Evolutionary conservation across 1,140 invertebrate genomes (phyloP).

Genomic region (Pygmarrhopalites habei): DNA sequence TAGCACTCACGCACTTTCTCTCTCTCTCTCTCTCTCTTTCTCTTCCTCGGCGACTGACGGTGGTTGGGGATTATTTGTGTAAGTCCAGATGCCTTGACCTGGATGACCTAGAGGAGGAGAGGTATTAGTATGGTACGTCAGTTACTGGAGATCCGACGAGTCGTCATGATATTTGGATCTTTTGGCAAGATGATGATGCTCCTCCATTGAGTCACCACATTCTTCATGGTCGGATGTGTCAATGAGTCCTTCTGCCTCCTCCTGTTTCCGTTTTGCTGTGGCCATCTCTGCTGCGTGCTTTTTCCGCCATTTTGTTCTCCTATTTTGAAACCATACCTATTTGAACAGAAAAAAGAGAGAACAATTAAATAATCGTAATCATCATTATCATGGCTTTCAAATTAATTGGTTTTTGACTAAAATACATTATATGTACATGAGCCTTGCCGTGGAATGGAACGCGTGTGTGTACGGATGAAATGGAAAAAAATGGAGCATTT

Average conservation of each 20-base stretch:
- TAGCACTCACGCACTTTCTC: no score
- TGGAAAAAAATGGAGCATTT: neutral
- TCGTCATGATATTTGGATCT: slow-evolving; percentile 44
- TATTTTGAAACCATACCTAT: slow-evolving; percentile 99
- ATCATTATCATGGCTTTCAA: no score
- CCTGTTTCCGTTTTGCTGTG: slow-evolving; percentile 91
- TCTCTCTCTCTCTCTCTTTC: no score
- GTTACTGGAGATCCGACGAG: slow-evolving; percentile 43
- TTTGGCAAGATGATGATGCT: slow-evolving; percentile 48
- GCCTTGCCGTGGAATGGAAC: no score
- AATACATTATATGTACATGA: no score
- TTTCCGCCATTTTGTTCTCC: slow-evolving; percentile 98
- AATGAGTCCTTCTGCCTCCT: slow-evolving; percentile 71
- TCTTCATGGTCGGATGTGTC: slow-evolving; percentile 58
- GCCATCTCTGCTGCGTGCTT: slow-evolving; percentile 99
- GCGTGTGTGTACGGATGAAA: no score
- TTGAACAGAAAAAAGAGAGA: slow-evolving; percentile 45
- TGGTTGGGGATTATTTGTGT: no score
- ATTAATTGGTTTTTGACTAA: no score
- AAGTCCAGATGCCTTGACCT: no score
- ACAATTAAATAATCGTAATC: neutral
- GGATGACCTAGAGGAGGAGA: no score
- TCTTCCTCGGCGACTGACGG: no score
- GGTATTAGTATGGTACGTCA: no score
- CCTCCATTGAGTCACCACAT: slow-evolving; percentile 48